Evolutionary conservation across 2,797 vertebrate species (phyloP), one percentile per base, ranked within the genome.

Genomic region (Anguilla pacifica): DNA sequence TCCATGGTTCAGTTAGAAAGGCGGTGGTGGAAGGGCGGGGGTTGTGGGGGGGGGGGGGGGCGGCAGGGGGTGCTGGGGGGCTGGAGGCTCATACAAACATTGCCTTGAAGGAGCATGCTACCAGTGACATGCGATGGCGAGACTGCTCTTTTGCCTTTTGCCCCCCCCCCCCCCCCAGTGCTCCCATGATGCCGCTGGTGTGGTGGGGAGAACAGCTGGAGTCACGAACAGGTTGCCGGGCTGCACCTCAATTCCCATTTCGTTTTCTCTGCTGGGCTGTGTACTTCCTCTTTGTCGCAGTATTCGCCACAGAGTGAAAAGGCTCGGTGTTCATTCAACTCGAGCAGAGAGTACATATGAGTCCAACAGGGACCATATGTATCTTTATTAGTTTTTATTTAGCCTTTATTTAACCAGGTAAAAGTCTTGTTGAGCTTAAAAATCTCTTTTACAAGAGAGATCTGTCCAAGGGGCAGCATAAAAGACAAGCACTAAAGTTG

Each of bases 171-270:
- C 19, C 25, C 7, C 28, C 19, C 57, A 22, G 35, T 19, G 55
- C 28, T 61, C 51, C 28, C 28, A 25, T 86, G 79, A 85, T 61
- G 53, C 72, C 49, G 59, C 85, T 74, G 57, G 79, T 59, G 86
- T 55, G 82, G 88, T 1, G 35, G 35, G 51, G 77, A 88, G 49
- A 43, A 39, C 13, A 61, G 67, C 19, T 82, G 57, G 74, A 84
- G 88, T 90, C 88, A 91, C 85, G 85, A 89, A 89, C 67, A 89
- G 87, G 87, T 89, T 87, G 83, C 83, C 51, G 77, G 85, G 31
- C n/a, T 67, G 67, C 81, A 51, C 11, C 51, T 84, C n/a, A 61
- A 55, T 59, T 55, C 43, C 51, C 86, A 67, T 51, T 55, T 0
- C 28, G 28, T 13, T 51, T 55, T 51, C 82, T 57, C 15, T 6